These are phyloP conservation scores for Gari tellinella DNA, from an alignment of 2,888 invertebrate species.

Conservation along the genomic window DNA sequence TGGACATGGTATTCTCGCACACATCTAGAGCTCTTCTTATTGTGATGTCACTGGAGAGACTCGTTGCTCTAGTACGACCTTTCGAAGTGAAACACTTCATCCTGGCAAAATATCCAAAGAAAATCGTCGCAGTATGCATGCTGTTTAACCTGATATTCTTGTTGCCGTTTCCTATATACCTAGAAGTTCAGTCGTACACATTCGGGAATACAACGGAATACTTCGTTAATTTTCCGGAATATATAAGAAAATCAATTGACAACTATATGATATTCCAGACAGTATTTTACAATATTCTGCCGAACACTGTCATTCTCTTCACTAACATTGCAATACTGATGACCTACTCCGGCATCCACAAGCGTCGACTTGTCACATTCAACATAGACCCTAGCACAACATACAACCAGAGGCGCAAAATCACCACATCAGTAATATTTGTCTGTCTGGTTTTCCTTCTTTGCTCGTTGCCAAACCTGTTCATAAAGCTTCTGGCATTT, in stretches of 20 bases:
- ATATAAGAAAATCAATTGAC: slow-evolving; percentile 20
- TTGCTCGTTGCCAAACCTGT: slow-evolving; percentile 40
- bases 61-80: slow-evolving; percentile 31
- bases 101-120: slow-evolving; percentile 30
- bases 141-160: slow-evolving; percentile 33
- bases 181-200: slow-evolving; percentile 34
- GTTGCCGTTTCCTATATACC: slow-evolving; percentile 32
- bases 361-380: slow-evolving; percentile 1
- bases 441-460: slow-evolving; percentile 41
- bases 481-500: slow-evolving; percentile 44
- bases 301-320: slow-evolving; percentile 11
- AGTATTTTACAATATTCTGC: slow-evolving; percentile 42
- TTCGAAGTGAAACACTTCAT: slow-evolving; percentile 33
- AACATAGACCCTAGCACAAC: neutral
- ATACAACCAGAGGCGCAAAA: slow-evolving; percentile 36
- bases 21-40: slow-evolving; percentile 28
- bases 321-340: slow-evolving; percentile 36
- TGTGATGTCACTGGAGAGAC: slow-evolving; percentile 46
- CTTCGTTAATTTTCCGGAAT: slow-evolving; percentile 30
- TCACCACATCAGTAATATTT: slow-evolving; percentile 36
- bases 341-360: slow-evolving; percentile 27
- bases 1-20: slow-evolving; percentile 45
- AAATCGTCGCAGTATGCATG: slow-evolving; percentile 24
- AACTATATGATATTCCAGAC: slow-evolving; percentile 38
- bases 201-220: slow-evolving; percentile 27